These are phyloP conservation scores for Setipinna tenuifilis DNA, from an alignment of 2,797 vertebrate genomes.

Conservation along the genomic window DNA sequence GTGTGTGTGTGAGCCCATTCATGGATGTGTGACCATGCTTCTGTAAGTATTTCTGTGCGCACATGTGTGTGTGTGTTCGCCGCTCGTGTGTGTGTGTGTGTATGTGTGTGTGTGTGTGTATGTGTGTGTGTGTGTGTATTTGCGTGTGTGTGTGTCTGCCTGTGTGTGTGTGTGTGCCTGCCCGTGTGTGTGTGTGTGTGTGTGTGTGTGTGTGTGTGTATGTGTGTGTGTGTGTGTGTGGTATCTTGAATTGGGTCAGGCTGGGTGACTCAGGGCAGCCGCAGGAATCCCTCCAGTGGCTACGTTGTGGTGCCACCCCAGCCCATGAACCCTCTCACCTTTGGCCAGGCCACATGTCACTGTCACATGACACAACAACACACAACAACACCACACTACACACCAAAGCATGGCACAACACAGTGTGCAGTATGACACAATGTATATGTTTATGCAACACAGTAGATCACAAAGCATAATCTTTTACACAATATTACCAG, in stretches of 20 bases:
- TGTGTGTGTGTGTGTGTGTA: not conserved
- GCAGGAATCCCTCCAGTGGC: not conserved
- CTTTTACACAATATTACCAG: no score
- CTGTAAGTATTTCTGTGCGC: not conserved
- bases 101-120: not conserved
- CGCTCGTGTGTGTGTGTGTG: not conserved
- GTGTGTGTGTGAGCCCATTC: not conserved
- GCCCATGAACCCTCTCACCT: slow-evolving; percentile 16
- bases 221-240: slow-evolving; percentile 4
- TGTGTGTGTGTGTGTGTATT: not conserved
- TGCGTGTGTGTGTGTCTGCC: no score
- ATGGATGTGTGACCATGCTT: not conserved
- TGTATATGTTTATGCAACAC: no score
- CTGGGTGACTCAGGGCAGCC: not conserved
- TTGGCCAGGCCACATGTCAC: not conserved
- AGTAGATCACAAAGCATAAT: no score
- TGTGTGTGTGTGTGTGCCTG: no score
- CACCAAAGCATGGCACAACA: no score
- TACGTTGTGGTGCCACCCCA: not conserved
- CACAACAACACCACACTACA: not conserved
- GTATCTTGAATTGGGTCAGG: not conserved
- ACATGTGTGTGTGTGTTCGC: not conserved
- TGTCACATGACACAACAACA: not conserved
- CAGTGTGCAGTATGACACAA: no score
- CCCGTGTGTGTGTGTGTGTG: not conserved